Evolutionary conservation across 2,888 invertebrate species (phyloP).

Genomic region (Rotaria socialis): DNA sequence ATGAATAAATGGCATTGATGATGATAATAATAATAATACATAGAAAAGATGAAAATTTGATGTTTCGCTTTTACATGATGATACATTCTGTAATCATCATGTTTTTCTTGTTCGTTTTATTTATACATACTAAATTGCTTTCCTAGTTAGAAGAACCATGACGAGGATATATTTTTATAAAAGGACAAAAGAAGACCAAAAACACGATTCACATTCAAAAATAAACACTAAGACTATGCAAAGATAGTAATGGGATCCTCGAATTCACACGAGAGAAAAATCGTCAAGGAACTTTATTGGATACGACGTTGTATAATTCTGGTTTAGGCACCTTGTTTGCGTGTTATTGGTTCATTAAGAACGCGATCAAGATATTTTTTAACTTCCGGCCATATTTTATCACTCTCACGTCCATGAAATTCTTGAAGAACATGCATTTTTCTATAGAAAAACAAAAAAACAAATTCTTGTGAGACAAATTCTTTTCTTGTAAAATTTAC

Average conservation of each 20-base stretch:
- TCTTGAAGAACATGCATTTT: conserved; percentile 1
- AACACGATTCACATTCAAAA: background rate
- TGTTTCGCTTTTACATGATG: background rate
- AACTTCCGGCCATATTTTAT: conserved; percentile 33
- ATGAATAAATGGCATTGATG: background rate
- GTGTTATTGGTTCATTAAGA: conserved; percentile 1
- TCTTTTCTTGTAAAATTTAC: conserved; percentile 48
- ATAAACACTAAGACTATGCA: background rate
- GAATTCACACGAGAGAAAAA: background rate
- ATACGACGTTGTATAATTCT: background rate
- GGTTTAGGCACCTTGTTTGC: background rate
- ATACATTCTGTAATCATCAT: no score
- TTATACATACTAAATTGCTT: background rate
- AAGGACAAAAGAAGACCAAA: background rate
- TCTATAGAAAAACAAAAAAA: background rate
- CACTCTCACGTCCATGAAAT: conserved; percentile 30
- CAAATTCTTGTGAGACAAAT: no score
- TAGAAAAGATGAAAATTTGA: background rate
- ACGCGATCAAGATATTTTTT: conserved; percentile 33
- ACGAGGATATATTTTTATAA: background rate
- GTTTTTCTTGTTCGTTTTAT: background rate
- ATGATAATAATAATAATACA: background rate
- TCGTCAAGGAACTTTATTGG: background rate
- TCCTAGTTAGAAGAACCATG: background rate
- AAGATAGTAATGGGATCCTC: background rate